These are phyloP conservation scores for Drosophila kikkawai DNA, from an alignment of 1,140 invertebrate genomes.

Conservation along the genomic window DNA sequence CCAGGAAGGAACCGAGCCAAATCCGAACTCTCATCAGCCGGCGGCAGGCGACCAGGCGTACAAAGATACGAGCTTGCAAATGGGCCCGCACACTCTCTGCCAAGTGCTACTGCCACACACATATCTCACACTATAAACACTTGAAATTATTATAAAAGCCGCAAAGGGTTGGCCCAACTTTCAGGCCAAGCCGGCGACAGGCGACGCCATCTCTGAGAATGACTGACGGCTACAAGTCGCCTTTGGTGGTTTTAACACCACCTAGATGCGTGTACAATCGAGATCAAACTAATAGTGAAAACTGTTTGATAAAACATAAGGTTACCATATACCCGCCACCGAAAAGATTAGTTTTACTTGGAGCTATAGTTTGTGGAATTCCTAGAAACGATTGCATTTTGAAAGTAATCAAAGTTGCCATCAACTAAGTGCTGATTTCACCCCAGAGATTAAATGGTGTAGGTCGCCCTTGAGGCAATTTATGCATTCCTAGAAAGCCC, in stretches of 20 bases:
- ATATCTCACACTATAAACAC: conserved; percentile 42
- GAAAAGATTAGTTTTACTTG: background rate
- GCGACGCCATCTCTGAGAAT: conserved; percentile 68
- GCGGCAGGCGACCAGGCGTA: conserved; percentile 47
- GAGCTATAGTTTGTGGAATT: background rate
- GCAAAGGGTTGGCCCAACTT: conserved; percentile 41
- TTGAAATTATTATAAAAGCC: conserved; percentile 61
- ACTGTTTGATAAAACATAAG: background rate
- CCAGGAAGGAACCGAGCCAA: conserved; percentile 74
- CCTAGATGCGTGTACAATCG: conserved; percentile 9
- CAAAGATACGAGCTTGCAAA: conserved; percentile 28
- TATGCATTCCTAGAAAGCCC: background rate
- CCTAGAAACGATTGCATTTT: background rate
- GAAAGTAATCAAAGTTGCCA: background rate
- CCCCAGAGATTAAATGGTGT: background rate
- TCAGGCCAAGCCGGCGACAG: conserved; percentile 62
- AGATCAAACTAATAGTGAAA: background rate
- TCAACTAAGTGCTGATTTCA: background rate
- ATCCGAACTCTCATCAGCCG: conserved; percentile 37
- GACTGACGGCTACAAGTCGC: conserved; percentile 55
- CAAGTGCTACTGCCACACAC: background rate
- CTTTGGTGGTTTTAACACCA: conserved; percentile 30
- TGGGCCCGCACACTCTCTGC: conserved; percentile 36
- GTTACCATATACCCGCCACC: background rate
- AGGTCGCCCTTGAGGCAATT: too few species aligned